Percentiles rank a stretch among this genome's conserved stretches.
These are phyloP conservation scores for Takifugu bimaculatus DNA, from an alignment of 2,113 vertebrate genomes.

Conservation along the genomic window DNA sequence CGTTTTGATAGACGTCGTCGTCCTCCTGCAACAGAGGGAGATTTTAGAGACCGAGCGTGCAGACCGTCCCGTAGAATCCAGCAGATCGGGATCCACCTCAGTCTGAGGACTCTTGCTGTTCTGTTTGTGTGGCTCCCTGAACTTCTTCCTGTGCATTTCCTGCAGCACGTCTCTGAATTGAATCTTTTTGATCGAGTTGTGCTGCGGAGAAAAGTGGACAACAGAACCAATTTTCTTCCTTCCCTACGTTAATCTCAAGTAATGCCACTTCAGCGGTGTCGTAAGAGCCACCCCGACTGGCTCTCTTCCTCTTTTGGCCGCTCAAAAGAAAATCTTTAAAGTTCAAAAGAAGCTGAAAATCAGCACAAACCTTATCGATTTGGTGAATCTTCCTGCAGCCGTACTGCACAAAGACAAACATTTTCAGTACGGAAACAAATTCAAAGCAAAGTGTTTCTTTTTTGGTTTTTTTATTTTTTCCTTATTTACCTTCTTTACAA, in stretches of 20 bases:
- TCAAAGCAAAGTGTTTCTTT: neutral
- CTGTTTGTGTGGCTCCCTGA: constrained; percentile 4
- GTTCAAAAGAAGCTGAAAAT: constrained; percentile 1
- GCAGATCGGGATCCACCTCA: constrained; percentile 39
- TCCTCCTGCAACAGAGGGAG: neutral
- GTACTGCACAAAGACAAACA: constrained; percentile 20
- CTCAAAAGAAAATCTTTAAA: neutral
- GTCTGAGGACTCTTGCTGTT: neutral
- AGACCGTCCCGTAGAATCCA: constrained; percentile 30
- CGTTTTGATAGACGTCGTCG: constrained; percentile 71
- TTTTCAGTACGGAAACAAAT: neutral
- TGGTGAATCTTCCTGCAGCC: constrained; percentile 6
- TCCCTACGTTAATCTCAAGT: neutral
- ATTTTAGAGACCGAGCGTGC: neutral
- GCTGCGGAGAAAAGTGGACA: constrained; percentile 35
- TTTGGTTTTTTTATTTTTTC: neutral
- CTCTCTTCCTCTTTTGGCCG: constrained; percentile 45
- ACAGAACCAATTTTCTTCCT: neutral
- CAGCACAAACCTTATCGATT: constrained; percentile 25
- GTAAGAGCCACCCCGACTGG: neutral
- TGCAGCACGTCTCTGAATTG: constrained; percentile 65
- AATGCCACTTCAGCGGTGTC: neutral
- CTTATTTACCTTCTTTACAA: constrained; percentile 63
- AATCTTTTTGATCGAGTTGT: constrained; percentile 16
- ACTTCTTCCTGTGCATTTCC: constrained; percentile 56